Evolutionary conservation across 2,797 vertebrate genomes (phyloP).

Genomic region (Rhynchotus rufescens): DNA sequence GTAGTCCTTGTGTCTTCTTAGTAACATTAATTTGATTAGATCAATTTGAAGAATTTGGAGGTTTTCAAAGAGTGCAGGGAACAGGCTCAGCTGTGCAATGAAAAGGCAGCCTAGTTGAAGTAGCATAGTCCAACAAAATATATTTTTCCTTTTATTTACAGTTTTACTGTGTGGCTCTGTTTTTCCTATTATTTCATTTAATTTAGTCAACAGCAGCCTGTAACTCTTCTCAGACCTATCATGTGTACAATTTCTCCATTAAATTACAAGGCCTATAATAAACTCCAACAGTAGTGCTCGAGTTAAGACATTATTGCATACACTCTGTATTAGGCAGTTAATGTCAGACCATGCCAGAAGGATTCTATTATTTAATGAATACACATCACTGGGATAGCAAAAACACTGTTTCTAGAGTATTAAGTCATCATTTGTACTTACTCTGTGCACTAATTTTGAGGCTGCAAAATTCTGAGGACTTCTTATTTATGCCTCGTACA

Average conservation of each 20-base stretch:
- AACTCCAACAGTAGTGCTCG: neutral
- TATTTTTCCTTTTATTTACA: neutral
- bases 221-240: neutral
- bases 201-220: neutral
- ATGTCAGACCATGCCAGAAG: neutral
- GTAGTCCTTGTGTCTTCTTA: neutral
- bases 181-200: neutral
- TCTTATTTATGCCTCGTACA: neutral
- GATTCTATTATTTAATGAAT: neutral
- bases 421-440: neutral
- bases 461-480: neutral
- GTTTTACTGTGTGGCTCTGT: neutral
- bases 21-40: neutral
- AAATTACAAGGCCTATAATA: neutral
- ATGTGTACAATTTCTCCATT: neutral
- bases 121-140: neutral
- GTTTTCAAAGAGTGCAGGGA: neutral
- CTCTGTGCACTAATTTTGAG: neutral
- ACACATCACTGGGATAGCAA: neutral
- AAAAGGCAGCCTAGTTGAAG: neutral
- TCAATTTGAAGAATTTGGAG: neutral
- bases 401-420: neutral
- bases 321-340: neutral
- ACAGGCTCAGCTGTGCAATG: neutral
- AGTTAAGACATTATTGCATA: neutral